phyloP scores from a whole-genome alignment of 2,888 invertebrate species.

The Himalopsyche anomala region DNA sequence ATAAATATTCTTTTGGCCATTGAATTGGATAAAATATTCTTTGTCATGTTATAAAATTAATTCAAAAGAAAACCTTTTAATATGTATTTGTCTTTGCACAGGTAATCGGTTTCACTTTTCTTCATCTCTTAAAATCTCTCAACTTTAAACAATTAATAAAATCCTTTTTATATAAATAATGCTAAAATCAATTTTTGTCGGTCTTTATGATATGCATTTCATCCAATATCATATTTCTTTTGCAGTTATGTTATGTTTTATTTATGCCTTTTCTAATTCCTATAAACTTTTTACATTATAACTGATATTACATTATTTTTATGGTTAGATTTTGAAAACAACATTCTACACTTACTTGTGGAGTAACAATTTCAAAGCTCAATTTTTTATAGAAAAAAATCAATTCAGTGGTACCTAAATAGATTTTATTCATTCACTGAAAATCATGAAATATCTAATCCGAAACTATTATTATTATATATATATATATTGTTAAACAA shows the following conservation, averaged over 20 bases:
- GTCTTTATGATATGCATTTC: slow-evolving; percentile 35
- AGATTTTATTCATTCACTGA: not conserved
- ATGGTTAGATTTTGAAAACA: slow-evolving; percentile 21
- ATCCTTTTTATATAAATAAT: slow-evolving; percentile 14
- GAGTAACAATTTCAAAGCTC: slow-evolving; percentile 35
- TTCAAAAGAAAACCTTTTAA: not conserved
- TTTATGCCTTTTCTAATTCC: not conserved
- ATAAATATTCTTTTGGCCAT: slow-evolving; percentile 9
- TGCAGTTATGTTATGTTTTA: not conserved
- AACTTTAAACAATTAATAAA: slow-evolving; percentile 34
- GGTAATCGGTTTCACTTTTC: not conserved
- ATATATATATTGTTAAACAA: not conserved
- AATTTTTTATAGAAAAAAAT: not conserved
- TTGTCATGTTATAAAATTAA: not conserved
- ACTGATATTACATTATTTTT: not conserved
- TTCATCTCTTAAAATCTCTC: not conserved
- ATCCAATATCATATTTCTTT: slow-evolving; percentile 31
- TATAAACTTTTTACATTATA: slow-evolving; percentile 29
- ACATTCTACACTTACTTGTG: not conserved
- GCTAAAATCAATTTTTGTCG: slow-evolving; percentile 17
- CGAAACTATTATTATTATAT: not conserved
- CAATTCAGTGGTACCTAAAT: not conserved
- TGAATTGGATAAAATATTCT: slow-evolving; percentile 5
- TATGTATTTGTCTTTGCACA: slow-evolving; percentile 31
- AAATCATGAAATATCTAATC: not conserved